Conservation (phyloP, 2,797 vertebrate genomes). For the Mallotus villosus region DNA sequence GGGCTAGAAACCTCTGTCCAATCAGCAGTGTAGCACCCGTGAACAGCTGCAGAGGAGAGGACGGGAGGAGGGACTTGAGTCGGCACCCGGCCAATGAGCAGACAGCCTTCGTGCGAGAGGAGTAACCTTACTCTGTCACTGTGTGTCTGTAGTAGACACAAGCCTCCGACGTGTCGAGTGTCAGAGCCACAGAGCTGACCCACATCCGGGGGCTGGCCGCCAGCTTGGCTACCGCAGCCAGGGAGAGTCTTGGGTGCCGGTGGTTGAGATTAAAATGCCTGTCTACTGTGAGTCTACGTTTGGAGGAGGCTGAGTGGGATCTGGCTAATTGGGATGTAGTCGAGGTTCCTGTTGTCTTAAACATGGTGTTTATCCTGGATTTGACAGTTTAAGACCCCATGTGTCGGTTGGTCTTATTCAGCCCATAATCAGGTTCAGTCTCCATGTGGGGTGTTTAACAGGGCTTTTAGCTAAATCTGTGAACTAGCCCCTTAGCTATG, state of each 20-base stretch:
- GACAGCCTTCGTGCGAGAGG: not conserved
- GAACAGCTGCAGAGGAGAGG: slow-evolving; percentile 66
- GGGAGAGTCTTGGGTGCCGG: not conserved
- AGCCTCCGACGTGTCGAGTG: not conserved
- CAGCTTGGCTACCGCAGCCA: not conserved
- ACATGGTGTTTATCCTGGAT: slow-evolving; percentile 6
- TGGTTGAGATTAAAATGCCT: not conserved
- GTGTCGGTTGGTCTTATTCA: not conserved
- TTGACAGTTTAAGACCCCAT: not conserved
- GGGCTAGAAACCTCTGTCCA: slow-evolving; percentile 69
- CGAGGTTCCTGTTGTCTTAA: not conserved
- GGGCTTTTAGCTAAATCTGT: slow-evolving; percentile 11
- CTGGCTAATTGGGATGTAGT: not conserved
- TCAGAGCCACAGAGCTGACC: not conserved
- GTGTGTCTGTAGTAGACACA: not conserved
- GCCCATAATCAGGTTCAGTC: not conserved
- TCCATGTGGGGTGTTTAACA: slow-evolving; percentile 7
- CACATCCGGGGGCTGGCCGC: too few species aligned
- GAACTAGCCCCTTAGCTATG: not conserved
- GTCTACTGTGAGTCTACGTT: not conserved
- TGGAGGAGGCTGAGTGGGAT: not conserved
- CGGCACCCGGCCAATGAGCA: slow-evolving; percentile 37
- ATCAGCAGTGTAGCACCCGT: slow-evolving; percentile 48
- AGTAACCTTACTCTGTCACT: not conserved
- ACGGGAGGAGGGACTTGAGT: slow-evolving; percentile 37